These are phyloP conservation scores for Centruroides sculpturatus DNA, from an alignment of 1,140 invertebrate genomes.

Conservation along the genomic window DNA sequence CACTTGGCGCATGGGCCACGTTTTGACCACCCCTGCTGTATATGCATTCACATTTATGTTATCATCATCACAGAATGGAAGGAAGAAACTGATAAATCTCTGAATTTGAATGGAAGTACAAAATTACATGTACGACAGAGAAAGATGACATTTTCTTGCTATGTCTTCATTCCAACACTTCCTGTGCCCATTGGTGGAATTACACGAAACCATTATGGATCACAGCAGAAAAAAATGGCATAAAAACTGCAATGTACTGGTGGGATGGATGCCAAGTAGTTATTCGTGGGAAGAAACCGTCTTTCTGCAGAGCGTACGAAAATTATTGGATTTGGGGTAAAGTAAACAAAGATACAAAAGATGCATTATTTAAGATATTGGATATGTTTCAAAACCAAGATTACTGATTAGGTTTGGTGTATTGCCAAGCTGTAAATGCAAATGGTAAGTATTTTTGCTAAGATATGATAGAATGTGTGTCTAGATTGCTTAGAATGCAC, in stretches of 20 bases:
- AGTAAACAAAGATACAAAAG: slow-evolving; percentile 13
- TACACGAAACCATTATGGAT: slow-evolving; percentile 18
- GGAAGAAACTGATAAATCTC: no score
- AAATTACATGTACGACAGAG: slow-evolving; percentile 17
- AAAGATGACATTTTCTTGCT: slow-evolving; percentile 15
- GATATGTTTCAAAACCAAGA: slow-evolving; percentile 15
- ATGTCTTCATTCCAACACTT: slow-evolving; percentile 14
- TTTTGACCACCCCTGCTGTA: no score
- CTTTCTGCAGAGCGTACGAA: slow-evolving; percentile 12
- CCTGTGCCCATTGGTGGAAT: slow-evolving; percentile 18
- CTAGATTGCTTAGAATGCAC: no score
- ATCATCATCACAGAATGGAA: no score
- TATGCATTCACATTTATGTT: no score
- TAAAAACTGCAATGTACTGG: slow-evolving; percentile 17
- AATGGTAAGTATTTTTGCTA: slow-evolving; percentile 8
- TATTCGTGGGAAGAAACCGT: slow-evolving; percentile 7
- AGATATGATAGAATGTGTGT: no score
- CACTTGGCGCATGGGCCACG: no score
- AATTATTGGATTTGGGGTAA: slow-evolving; percentile 19
- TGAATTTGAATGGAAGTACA: no score
- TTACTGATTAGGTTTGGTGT: slow-evolving; percentile 15
- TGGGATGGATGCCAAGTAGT: slow-evolving; percentile 20
- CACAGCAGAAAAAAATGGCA: slow-evolving; percentile 15
- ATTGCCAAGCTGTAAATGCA: slow-evolving; percentile 18
- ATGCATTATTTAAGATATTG: slow-evolving; percentile 10